Percentiles rank a stretch among this genome's conserved stretches.
These are phyloP conservation scores for Rhingia campestris DNA, from an alignment of 2,888 invertebrate species.

Conservation along the genomic window DNA sequence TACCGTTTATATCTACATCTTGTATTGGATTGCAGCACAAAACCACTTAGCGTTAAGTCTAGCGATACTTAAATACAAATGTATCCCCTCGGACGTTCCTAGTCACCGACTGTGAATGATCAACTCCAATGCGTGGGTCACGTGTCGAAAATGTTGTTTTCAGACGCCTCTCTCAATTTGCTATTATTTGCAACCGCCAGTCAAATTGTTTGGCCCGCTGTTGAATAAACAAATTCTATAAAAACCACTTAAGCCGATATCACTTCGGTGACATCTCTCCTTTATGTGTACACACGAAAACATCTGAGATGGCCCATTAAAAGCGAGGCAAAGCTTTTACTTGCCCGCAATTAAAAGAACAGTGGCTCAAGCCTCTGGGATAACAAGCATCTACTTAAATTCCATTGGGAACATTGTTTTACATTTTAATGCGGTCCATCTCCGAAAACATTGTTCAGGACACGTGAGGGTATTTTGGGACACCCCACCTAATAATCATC, in stretches of 20 bases:
- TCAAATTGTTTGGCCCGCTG: not conserved
- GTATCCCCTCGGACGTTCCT: not conserved
- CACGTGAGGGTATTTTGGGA: conserved; percentile 51
- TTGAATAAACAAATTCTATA: conserved; percentile 42
- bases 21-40: conserved; percentile 21
- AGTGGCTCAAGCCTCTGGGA: conserved; percentile 45
- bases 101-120: not conserved
- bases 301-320: conserved; percentile 29
- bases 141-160: not conserved
- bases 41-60: conserved; percentile 47
- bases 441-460: conserved; percentile 30
- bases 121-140: not conserved
- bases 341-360: conserved; percentile 25
- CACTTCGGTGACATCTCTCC: not conserved
- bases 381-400: conserved; percentile 35
- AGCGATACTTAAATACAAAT: not conserved
- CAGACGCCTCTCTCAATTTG: not conserved
- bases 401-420: conserved; percentile 30
- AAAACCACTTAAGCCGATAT: conserved; percentile 35
- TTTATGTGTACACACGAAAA: not conserved
- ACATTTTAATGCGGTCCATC: conserved; percentile 26
- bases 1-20: conserved; percentile 45
- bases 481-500: conserved; percentile 66
- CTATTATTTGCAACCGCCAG: conserved; percentile 21
- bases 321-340: conserved; percentile 60